Percentiles rank a stretch among this genome's conserved stretches.
Evolutionary conservation across 2,888 invertebrate species (phyloP).

Genomic region (Drosophila fulvimacula): DNA sequence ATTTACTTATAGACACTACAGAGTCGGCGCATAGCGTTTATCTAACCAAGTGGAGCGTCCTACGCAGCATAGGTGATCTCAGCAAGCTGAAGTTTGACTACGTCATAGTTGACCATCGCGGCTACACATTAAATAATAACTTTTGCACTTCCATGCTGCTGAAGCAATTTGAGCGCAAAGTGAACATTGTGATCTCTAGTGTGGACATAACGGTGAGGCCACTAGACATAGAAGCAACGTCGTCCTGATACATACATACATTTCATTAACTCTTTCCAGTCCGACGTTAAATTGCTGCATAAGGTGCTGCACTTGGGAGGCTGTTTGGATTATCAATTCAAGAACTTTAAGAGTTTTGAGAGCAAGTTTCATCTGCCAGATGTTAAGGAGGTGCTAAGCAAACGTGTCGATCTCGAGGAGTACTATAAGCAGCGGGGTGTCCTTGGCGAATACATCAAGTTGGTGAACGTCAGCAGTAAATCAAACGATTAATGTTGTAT

Average conservation of each 20-base stretch:
- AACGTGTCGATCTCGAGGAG: conserved; percentile 81
- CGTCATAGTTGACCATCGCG: conserved; percentile 83
- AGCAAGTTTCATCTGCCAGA: conserved; percentile 81
- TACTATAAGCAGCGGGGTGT: conserved; percentile 83
- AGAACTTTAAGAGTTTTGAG: conserved; percentile 73
- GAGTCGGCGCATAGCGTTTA: conserved; percentile 77
- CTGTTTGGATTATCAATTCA: conserved; percentile 75
- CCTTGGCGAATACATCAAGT: conserved; percentile 83
- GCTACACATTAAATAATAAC: conserved; percentile 80
- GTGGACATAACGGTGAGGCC: conserved; percentile 80
- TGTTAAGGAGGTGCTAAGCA: conserved; percentile 75
- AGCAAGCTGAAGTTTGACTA: conserved; percentile 81
- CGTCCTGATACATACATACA: background rate
- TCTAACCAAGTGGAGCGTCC: conserved; percentile 81
- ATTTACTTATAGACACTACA: conserved; percentile 66
- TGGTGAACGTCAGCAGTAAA: conserved; percentile 42
- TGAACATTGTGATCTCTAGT: conserved; percentile 83
- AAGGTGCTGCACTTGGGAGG: conserved; percentile 82
- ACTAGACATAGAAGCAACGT: background rate
- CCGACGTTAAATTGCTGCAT: conserved; percentile 82
- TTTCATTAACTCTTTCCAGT: conserved; percentile 49
- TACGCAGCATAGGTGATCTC: conserved; percentile 80
- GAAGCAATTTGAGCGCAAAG: conserved; percentile 81
- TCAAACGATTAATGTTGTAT: conserved; percentile 33
- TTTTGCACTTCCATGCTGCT: conserved; percentile 83